Percentiles rank a stretch among this genome's conserved stretches.
Conservation (phyloP, 2,113 vertebrate genomes). For the Cebidichthys violaceus region DNA sequence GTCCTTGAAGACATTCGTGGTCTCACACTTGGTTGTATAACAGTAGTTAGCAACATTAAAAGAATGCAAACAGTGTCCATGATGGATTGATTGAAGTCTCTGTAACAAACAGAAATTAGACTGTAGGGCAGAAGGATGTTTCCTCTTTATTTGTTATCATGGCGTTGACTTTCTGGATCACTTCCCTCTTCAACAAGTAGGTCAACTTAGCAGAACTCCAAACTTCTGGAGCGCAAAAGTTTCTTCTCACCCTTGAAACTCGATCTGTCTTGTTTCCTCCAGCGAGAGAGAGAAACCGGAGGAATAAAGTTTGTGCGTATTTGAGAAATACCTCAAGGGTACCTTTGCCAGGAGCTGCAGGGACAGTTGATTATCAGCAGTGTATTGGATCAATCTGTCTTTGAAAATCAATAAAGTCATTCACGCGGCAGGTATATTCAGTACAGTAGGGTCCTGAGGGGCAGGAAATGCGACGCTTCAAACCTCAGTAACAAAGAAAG, state of each 20-base stretch:
- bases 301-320: slow-evolving; percentile 12
- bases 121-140: not conserved
- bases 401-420: slow-evolving; percentile 55
- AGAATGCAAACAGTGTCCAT: no score
- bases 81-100: no score
- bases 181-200: slow-evolving; percentile 4
- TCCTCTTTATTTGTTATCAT: not conserved
- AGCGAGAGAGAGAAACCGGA: not conserved
- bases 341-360: slow-evolving; percentile 8
- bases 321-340: slow-evolving; percentile 22
- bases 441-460: slow-evolving; percentile 38
- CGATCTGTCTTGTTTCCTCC: slow-evolving; percentile 6
- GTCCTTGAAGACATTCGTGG: no score
- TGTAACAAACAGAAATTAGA: no score
- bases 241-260: slow-evolving; percentile 12
- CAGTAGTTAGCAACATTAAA: no score
- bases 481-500: slow-evolving; percentile 18
- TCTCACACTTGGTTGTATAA: no score
- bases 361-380: slow-evolving; percentile 52
- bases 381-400: slow-evolving; percentile 45
- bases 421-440: not conserved
- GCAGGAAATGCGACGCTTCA: slow-evolving; percentile 16
- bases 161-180: not conserved
- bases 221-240: slow-evolving; percentile 13
- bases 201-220: not conserved